Evolutionary conservation across 1,140 invertebrate species (phyloP), one percentile per base, ranked within the genome.

Genomic region (Caenorhabditis briggsae): DNA sequence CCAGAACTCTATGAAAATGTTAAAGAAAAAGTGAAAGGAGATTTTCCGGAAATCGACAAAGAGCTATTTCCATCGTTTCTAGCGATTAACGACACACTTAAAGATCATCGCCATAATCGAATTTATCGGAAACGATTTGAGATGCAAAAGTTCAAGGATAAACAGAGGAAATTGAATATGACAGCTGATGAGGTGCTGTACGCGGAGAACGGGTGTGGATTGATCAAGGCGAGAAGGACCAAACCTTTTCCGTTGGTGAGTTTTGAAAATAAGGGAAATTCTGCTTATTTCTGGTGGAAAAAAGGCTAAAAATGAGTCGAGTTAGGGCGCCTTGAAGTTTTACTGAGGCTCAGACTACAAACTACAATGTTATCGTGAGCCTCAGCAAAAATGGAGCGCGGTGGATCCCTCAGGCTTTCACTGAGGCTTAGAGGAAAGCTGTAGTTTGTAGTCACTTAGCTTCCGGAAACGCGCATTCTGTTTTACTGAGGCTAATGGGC

Each of bases 71-170:
- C 74, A 16, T 5, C 20, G 5, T 86, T 82, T 50, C 48, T 61
- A 9, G 18, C 20, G 5, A 11, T 86, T 3, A 46, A 82, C 8
- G 14, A n/a, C 0, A 55, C 53, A 3, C n/a, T 86, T 33, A 43
- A 82, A 48, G 55, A 86, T 53, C 85, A 86, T 46, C 33, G 85
- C 6, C 33, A 25, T 20, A 74, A 86, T 58, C 58, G 82, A 41
- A 82, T 59, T 18, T 86, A 78, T 58, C 74, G 85, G 8, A 86
- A 86, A 25, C 41, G 85, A 55, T 86, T 86, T 20, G 85, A 86
- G 55, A 59, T 64, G 55, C 55, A 83, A 61, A 83, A 83, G 33
- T 64, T 83, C 11, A 33, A 16, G 12, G 85, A 82, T 46, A 83
- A 83, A 14, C 82, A 86, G 41, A 48, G 33, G 20, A 65, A 50